These are phyloP conservation scores for Ellobium chinense DNA, from an alignment of 2,888 invertebrate genomes.

Conservation along the genomic window DNA sequence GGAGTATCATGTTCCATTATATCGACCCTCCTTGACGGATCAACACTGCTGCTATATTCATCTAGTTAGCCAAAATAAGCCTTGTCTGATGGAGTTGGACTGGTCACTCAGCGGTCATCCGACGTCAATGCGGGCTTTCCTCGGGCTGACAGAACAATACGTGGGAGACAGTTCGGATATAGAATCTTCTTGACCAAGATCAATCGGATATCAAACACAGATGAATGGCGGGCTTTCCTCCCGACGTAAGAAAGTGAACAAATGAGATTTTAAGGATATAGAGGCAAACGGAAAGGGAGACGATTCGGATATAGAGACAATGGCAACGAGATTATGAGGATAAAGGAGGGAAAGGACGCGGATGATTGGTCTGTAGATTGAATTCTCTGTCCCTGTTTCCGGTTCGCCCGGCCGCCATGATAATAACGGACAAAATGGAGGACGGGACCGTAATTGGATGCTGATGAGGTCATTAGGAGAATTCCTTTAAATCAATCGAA, in stretches of 20 bases:
- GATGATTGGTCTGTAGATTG: conserved; percentile 43
- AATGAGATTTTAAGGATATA: conserved; percentile 35
- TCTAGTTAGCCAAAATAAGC: not conserved
- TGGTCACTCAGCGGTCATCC: conserved; percentile 11
- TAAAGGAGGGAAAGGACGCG: conserved; percentile 29
- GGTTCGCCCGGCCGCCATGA: conserved; percentile 23
- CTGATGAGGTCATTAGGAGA: conserved; percentile 40
- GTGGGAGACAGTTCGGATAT: conserved; percentile 16
- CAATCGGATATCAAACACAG: conserved; percentile 33
- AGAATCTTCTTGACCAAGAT: not conserved
- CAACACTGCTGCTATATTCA: not conserved
- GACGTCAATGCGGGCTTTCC: not conserved
- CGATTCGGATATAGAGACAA: conserved; percentile 38
- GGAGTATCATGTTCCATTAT: not conserved
- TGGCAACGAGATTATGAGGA: conserved; percentile 41
- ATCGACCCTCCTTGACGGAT: not conserved
- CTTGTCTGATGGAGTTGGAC: not conserved
- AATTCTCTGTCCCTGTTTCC: conserved; percentile 42
- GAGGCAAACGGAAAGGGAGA: conserved; percentile 7
- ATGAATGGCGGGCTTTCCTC: conserved; percentile 29
- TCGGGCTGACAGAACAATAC: not conserved
- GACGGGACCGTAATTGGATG: conserved; percentile 36
- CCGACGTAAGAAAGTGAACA: conserved; percentile 20
- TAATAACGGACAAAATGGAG: conserved; percentile 44
- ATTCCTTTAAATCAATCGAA: conserved; percentile 31